A percentile compares a stretch with the other conserved stretches of the same genome.
Evolutionary conservation across 2,888 invertebrate genomes (phyloP).

Genomic region (Arctia plantaginis): DNA sequence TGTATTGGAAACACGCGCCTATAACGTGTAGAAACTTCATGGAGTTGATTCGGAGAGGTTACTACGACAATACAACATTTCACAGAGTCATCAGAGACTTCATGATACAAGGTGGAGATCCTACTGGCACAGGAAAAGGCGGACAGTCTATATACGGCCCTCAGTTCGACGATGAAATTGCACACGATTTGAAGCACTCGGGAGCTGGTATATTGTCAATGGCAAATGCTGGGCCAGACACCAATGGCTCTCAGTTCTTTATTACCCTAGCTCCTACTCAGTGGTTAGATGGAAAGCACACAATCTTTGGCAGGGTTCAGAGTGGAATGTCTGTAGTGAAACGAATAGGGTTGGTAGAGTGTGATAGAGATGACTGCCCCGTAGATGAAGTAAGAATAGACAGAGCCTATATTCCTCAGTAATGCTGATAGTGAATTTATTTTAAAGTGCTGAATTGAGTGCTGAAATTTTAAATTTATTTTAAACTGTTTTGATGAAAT

Average conservation of each 20-base stretch:
- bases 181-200: conserved; percentile 96
- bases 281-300: conserved; percentile 99
- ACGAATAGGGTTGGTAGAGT: conserved; percentile 97
- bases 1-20: conserved; percentile 99
- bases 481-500: no score
- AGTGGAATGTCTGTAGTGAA: conserved; percentile 96
- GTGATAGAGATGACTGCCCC: conserved; percentile 96
- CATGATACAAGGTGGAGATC: conserved; percentile 98
- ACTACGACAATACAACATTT: conserved; percentile 98
- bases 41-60: conserved; percentile 96
- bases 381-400: conserved; percentile 94
- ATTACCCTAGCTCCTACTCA: conserved; percentile 98
- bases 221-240: conserved; percentile 99
- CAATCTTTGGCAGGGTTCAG: conserved; percentile 97
- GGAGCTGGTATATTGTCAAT: conserved; percentile 96
- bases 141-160: conserved; percentile 99
- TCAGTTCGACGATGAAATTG: conserved; percentile 98
- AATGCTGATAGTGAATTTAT: conserved; percentile 10
- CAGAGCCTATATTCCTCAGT: conserved; percentile 73
- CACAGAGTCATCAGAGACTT: conserved; percentile 98
- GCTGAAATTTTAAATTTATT: no score
- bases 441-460: no score
- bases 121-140: conserved; percentile 98
- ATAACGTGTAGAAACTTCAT: conserved; percentile 98
- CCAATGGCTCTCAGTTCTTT: conserved; percentile 99